Conservation (phyloP, 2,888 invertebrate species). For the Pandemis heparana region DNA sequence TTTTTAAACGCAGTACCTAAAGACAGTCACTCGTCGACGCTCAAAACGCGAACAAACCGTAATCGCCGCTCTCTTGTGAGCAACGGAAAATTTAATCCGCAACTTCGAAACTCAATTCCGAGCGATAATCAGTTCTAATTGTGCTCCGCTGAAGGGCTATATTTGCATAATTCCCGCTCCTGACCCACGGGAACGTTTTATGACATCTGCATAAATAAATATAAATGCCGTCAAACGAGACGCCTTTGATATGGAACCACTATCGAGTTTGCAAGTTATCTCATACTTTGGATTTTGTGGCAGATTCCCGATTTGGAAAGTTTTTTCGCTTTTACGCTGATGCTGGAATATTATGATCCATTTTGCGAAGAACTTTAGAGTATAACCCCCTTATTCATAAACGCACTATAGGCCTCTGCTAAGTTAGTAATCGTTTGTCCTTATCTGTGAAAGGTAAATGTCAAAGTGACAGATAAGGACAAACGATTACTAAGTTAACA, state of each 20-base stretch:
- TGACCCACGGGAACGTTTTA: slow-evolving; percentile 68
- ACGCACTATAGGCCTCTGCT: no score
- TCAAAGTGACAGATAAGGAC: no score
- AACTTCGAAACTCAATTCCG: slow-evolving; percentile 67
- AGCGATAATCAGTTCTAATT: slow-evolving; percentile 79
- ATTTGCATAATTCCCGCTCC: slow-evolving; percentile 79
- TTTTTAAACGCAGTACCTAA: slow-evolving; percentile 12
- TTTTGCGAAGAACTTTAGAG: slow-evolving; percentile 6
- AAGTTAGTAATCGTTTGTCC: no score
- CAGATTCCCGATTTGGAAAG: slow-evolving; percentile 43
- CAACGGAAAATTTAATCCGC: slow-evolving; percentile 60
- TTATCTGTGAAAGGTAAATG: no score
- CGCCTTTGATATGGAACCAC: slow-evolving; percentile 64
- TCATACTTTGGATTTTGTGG: slow-evolving; percentile 46
- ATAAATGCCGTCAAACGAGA: slow-evolving; percentile 56
- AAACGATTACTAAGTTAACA: no score
- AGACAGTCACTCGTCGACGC: slow-evolving; percentile 5
- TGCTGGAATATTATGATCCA: slow-evolving; percentile 15
- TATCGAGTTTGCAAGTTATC: slow-evolving; percentile 61
- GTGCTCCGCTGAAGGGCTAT: slow-evolving; percentile 69
- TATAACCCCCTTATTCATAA: no score
- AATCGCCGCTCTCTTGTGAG: slow-evolving; percentile 36
- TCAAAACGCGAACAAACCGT: slow-evolving; percentile 39
- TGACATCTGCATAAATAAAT: slow-evolving; percentile 78
- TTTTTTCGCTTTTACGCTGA: slow-evolving; percentile 1